Evolutionary conservation across 2,888 invertebrate species (phyloP).

Genomic region (Rhagonycha lutea): DNA sequence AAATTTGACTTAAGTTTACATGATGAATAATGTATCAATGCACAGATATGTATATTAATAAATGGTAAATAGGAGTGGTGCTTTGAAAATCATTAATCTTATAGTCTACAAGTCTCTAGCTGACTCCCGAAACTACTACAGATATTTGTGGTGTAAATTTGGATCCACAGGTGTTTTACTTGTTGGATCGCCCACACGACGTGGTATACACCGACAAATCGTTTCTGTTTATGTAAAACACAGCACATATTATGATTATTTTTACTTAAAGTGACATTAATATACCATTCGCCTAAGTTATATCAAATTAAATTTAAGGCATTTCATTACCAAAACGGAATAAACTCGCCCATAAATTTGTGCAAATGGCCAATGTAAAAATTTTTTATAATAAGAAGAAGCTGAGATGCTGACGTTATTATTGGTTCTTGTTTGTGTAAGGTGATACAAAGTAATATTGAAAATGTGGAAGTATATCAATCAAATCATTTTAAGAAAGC

Average conservation of each 20-base stretch:
- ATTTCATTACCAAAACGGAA: background rate
- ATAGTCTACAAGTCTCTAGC: conserved; percentile 7
- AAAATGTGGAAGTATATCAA: background rate
- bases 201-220: conserved; percentile 8
- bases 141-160: conserved; percentile 26
- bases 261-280: background rate
- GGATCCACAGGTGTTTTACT: conserved; percentile 28
- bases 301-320: background rate
- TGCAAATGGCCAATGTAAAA: background rate
- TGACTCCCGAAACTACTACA: conserved; percentile 28
- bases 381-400: background rate
- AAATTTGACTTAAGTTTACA: background rate
- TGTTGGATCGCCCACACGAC: conserved; percentile 24
- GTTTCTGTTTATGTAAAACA: conserved; percentile 2
- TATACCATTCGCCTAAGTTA: background rate
- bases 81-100: conserved; percentile 20
- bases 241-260: background rate
- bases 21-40: background rate
- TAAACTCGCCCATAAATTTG: background rate
- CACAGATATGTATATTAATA: background rate
- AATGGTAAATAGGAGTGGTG: background rate
- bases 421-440: background rate
- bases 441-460: background rate
- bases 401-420: background rate
- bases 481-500: background rate